These are phyloP conservation scores for Actinopyga echinites DNA, from an alignment of 53 echinoderm and acorn worm genomes.

Conservation along the genomic window DNA sequence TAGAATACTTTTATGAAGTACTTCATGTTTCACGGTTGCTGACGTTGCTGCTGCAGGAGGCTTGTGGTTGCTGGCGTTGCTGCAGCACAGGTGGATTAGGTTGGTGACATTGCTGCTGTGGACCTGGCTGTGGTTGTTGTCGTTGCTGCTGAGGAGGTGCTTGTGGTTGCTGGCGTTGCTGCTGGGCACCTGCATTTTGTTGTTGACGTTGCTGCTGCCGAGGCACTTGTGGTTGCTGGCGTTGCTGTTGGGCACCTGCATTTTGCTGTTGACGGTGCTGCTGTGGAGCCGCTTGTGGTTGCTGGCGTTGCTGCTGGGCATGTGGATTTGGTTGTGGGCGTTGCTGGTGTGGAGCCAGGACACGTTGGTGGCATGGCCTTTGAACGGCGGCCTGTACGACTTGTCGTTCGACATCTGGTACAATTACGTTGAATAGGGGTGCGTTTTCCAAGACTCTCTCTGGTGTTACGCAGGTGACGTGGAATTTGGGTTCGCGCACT, in stretches of 20 bases:
- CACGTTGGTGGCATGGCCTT: slow-evolving; percentile 34
- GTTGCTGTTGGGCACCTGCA: too few species aligned
- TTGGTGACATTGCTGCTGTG: too few species aligned
- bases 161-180: too few species aligned
- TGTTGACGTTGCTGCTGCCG: neutral
- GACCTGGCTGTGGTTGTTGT: neutral
- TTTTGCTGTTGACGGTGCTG: neutral
- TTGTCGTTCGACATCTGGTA: slow-evolving; percentile 14
- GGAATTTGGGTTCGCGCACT: slow-evolving; percentile 54
- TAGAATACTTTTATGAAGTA: too few species aligned
- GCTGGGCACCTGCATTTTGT: too few species aligned
- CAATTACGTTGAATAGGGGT: slow-evolving; percentile 24
- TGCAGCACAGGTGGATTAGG: neutral
- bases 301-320: neutral
- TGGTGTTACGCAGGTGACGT: slow-evolving; percentile 44
- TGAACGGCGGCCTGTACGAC: slow-evolving; percentile 4
- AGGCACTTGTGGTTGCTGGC: too few species aligned
- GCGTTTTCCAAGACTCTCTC: slow-evolving; percentile 40
- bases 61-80: neutral
- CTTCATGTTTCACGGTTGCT: too few species aligned
- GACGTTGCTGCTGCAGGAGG: too few species aligned
- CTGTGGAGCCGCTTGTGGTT: neutral
- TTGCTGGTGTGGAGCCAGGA: slow-evolving; percentile 8
- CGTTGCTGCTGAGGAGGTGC: neutral
- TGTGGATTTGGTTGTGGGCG: neutral